Evolutionary conservation across 2,113 vertebrate genomes (phyloP).

Genomic region (Falcunculus frontatus): DNA sequence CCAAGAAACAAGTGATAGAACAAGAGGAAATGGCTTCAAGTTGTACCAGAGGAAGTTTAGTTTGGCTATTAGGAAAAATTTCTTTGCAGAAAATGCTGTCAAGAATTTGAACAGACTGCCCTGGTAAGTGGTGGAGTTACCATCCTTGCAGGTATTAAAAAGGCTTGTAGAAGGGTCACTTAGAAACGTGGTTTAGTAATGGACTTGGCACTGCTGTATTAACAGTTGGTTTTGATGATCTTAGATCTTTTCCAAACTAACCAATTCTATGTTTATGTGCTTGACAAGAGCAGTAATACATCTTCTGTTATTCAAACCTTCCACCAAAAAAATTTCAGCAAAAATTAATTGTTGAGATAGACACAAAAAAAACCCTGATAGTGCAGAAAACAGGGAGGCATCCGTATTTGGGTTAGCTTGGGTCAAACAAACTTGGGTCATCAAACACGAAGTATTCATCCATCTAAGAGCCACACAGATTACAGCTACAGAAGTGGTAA

Average conservation of each 20-base stretch:
- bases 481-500: not conserved
- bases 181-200: not conserved
- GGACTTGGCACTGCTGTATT: not conserved
- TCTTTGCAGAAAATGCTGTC: not conserved
- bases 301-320: not conserved
- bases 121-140: too few relatives aligned
- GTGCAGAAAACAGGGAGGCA: not conserved
- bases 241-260: not conserved
- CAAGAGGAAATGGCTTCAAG: not conserved
- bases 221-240: not conserved
- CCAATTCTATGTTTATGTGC: not conserved
- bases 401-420: not conserved
- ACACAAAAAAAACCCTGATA: not conserved
- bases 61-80: not conserved
- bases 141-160: not conserved
- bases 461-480: not conserved
- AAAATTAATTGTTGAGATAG: not conserved
- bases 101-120: not conserved
- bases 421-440: not conserved
- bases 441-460: not conserved
- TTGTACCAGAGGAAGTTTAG: not conserved
- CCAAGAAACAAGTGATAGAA: not conserved
- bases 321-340: not conserved
- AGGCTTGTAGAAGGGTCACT: not conserved
- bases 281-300: not conserved